Evolutionary conservation across 2,797 vertebrate species (phyloP).

Genomic region (Natrix natrix): DNA sequence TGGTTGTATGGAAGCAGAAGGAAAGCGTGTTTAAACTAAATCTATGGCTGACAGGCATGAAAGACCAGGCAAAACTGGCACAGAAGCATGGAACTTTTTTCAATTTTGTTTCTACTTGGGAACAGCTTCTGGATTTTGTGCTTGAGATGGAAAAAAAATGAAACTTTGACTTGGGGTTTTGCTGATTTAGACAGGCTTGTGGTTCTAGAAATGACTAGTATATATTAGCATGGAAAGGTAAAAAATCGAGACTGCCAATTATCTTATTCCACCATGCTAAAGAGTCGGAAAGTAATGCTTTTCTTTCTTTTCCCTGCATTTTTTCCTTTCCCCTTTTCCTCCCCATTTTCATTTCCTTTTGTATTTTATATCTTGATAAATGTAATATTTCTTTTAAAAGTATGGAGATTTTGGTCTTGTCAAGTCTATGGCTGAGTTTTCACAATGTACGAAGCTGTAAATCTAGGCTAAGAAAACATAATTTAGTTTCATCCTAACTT

Average conservation of each 20-base stretch:
- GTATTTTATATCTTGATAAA: too few species aligned
- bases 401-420: neutral
- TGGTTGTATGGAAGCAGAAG: neutral
- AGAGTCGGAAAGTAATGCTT: neutral
- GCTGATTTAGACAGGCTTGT: neutral
- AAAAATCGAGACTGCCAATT: neutral
- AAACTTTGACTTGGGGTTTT: neutral
- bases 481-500: neutral
- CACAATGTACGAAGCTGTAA: neutral
- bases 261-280: neutral
- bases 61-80: neutral
- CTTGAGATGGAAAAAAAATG: neutral
- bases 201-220: neutral
- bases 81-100: neutral
- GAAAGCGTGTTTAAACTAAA: neutral
- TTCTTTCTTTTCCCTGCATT: neutral
- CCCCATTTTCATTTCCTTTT: neutral
- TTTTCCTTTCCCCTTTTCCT: neutral
- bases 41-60: neutral
- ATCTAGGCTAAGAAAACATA: neutral
- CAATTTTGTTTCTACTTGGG: neutral
- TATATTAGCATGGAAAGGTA: neutral
- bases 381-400: neutral
- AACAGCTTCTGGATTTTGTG: neutral
- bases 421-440: neutral